A percentile compares a stretch with the other conserved stretches of the same genome.
Conservation (phyloP, 2,113 vertebrate genomes). For the Lagopus leucura region DNA sequence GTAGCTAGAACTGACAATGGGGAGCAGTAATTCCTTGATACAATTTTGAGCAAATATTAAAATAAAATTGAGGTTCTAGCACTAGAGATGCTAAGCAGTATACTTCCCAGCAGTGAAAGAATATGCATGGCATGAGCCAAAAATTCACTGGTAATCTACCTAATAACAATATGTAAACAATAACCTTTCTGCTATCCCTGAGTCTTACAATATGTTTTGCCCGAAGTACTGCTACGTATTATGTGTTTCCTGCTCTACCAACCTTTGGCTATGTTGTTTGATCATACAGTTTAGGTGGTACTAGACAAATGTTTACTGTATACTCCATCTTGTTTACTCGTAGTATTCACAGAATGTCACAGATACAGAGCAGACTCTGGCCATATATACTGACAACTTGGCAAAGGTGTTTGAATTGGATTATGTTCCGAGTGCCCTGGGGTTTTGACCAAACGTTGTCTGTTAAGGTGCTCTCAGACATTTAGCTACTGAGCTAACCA, state of each 20-base stretch:
- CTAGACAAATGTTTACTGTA: not conserved
- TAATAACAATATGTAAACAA: not conserved
- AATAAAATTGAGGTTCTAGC: not conserved
- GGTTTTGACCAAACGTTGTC: not conserved
- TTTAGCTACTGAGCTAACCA: not conserved
- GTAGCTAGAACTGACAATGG: not conserved
- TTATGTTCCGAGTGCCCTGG: not conserved
- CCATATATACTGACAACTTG: not conserved
- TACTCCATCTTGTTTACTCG: not conserved
- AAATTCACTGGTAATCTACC: not conserved
- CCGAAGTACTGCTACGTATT: not conserved
- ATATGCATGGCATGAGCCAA: not conserved
- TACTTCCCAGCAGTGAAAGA: not conserved
- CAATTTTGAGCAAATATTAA: not conserved
- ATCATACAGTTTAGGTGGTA: not conserved
- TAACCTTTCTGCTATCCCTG: not conserved
- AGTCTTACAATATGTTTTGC: not conserved
- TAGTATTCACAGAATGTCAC: accelerated
- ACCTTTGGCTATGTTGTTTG: not conserved
- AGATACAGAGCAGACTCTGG: not conserved
- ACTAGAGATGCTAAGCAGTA: not conserved
- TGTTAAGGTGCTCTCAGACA: not conserved
- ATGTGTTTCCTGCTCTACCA: not conserved
- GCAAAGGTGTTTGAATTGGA: not conserved
- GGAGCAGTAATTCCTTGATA: not conserved